These are phyloP conservation scores for Pyralis farinalis DNA, from an alignment of 2,888 invertebrate species.

Conservation along the genomic window DNA sequence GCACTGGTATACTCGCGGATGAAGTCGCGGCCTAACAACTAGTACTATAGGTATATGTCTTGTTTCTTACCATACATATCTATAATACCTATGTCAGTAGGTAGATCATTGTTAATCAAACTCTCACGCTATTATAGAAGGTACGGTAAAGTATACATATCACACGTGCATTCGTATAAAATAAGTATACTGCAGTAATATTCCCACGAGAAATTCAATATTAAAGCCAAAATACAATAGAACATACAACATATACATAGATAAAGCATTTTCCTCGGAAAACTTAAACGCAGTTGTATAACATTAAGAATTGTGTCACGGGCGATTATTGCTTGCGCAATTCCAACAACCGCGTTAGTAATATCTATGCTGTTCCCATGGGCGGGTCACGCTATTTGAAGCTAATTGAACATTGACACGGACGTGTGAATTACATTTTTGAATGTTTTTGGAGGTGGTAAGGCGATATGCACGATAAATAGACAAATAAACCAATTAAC, in stretches of 20 bases:
- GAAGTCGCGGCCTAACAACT: too few relatives aligned
- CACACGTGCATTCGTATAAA: too few relatives aligned
- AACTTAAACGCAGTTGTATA: slow-evolving; percentile 14
- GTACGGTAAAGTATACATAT: too few relatives aligned
- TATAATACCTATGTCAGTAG: too few relatives aligned
- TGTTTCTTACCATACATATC: too few relatives aligned
- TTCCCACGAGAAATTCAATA: background rate
- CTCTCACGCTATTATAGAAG: too few relatives aligned
- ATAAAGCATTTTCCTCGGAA: slow-evolving; percentile 14
- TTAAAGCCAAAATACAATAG: slow-evolving; percentile 16
- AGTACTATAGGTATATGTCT: too few relatives aligned
- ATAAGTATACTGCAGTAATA: background rate
- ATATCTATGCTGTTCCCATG: slow-evolving; percentile 56
- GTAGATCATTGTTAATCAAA: too few relatives aligned
- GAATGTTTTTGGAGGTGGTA: slow-evolving; percentile 19
- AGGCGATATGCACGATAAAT: background rate
- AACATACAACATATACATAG: slow-evolving; percentile 11
- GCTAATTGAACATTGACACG: slow-evolving; percentile 45
- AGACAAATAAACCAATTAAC: background rate
- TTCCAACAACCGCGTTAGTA: slow-evolving; percentile 35
- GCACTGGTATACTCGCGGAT: too few relatives aligned
- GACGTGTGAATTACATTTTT: slow-evolving; percentile 22
- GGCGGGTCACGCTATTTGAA: slow-evolving; percentile 51
- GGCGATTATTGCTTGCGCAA: slow-evolving; percentile 65
- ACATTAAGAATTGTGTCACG: slow-evolving; percentile 59